Base-by-base conservation (phyloP, 2,113 vertebrate genomes). In the Emydura subglobosa region DNA sequence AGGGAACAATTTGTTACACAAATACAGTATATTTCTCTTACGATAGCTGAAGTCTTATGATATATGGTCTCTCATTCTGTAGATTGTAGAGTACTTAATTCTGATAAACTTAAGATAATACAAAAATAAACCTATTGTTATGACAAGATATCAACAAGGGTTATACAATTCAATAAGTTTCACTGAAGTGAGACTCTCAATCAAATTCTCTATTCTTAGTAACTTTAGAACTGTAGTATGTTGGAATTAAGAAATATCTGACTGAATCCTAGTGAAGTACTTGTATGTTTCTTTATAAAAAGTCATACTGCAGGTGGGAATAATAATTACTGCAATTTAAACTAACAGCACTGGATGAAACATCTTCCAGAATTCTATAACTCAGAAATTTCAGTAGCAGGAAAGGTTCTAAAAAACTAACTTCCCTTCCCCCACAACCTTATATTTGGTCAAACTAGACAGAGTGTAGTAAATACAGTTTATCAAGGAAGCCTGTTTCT, bases 141-240 rank as follows among this genome's bases (percentile, higher is more conserved):
- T 78, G 12, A 13, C 42, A 90, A 50, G n/a, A 31, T 44, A 85
- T 16, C 72, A 9, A 1, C 8, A 86, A 34, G 24, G 82, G 17
- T 39, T 39, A n/a, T 22, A 13, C 50, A 88, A 86, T 42, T 94
- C 57, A 86, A 16, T 92, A 0, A 79, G 49, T 57, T 93, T 94
- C 79, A 85, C 49, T 90, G 54, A 53, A 91, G 27, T 84, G 90
- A 78, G 51, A 74, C 80, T 86, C 51, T 80, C 84, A 87, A 90
- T 54, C 39, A 89, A 93, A 91, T 47, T 86, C 39, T n/a, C 74
- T 84, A 10, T 42, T 54, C 82, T 4, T 13, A 92, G 90, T 93
- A 54, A 27, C 27, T 93, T 88, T 53, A 89, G 31, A 86, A 49
- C 86, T 47, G 44, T 44, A 78, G 25, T 14, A 47, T 78, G 42